Conservation (phyloP, 2,113 vertebrate species). For the Brachyhypopomus gauderio region DNA sequence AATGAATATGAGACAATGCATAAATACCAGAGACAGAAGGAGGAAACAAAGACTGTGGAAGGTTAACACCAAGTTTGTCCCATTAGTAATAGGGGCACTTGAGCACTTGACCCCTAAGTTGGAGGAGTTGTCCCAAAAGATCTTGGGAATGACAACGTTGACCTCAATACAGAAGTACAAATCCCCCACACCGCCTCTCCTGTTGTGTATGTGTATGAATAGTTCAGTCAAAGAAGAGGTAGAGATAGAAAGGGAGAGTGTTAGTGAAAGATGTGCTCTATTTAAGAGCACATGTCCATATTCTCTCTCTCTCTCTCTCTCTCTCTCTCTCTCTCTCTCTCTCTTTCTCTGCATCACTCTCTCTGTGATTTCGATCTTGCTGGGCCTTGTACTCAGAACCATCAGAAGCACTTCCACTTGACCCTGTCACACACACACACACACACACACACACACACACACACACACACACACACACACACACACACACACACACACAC, state of each 20-base stretch:
- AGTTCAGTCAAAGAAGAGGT: background rate
- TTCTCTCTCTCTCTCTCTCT: conserved; percentile 43
- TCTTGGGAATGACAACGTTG: too few species aligned
- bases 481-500: background rate
- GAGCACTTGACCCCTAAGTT: too few species aligned
- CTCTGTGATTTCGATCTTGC: conserved; percentile 58
- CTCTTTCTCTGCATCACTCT: conserved; percentile 31
- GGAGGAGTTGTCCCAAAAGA: too few species aligned
- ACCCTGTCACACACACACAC: conserved; percentile 3
- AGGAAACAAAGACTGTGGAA: too few species aligned
- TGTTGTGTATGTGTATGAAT: too few species aligned
- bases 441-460: background rate
- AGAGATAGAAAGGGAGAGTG: conserved; percentile 1
- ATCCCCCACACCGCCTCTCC: too few species aligned
- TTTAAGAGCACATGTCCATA: conserved; percentile 51
- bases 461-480: conserved; percentile 3
- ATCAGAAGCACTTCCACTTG: conserved; percentile 63
- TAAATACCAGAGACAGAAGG: too few species aligned
- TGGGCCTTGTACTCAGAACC: conserved; percentile 63
- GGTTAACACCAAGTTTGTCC: too few species aligned
- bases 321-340: conserved; percentile 17
- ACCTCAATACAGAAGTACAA: too few species aligned
- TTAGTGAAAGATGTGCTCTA: conserved; percentile 58
- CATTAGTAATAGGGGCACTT: too few species aligned
- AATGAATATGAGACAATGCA: too few species aligned